phyloP scores from a whole-genome alignment of 2,888 invertebrate genomes.

The Cylindroiulus punctatus region DNA sequence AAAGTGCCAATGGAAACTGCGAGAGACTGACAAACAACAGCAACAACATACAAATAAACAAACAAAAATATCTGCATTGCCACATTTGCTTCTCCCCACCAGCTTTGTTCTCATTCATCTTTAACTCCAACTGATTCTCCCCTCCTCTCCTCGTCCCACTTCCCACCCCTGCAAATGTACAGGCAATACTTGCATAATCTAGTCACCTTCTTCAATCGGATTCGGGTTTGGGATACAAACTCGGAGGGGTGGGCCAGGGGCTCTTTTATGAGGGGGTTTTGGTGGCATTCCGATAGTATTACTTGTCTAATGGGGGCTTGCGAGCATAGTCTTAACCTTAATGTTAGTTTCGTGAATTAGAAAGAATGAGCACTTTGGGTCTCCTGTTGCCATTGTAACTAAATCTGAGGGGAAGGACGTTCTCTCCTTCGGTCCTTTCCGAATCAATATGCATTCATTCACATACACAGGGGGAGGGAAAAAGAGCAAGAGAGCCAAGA shows the following conservation, averaged over 20 bases:
- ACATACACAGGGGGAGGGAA: neutral
- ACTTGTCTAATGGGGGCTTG: slow-evolving; percentile 29
- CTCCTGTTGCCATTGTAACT: slow-evolving; percentile 52
- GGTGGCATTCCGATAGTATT: slow-evolving; percentile 23
- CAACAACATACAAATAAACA: slow-evolving; percentile 37
- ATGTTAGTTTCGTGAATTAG: slow-evolving; percentile 14
- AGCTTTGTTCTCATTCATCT: slow-evolving; percentile 24
- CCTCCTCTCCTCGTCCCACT: slow-evolving; percentile 36
- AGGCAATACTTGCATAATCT: slow-evolving; percentile 54
- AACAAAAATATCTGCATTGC: slow-evolving; percentile 51
- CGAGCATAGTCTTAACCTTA: slow-evolving; percentile 37
- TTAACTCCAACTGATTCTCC: slow-evolving; percentile 2
- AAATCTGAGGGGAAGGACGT: slow-evolving; percentile 48
- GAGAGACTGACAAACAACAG: slow-evolving; percentile 30
- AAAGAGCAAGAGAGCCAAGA: slow-evolving; percentile 42
- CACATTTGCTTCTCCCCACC: slow-evolving; percentile 52
- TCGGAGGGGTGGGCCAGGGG: slow-evolving; percentile 18
- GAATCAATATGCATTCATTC: slow-evolving; percentile 48
- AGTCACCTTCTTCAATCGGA: slow-evolving; percentile 49
- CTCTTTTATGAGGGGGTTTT: slow-evolving; percentile 33
- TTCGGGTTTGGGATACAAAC: slow-evolving; percentile 24
- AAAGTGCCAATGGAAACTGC: slow-evolving; percentile 56
- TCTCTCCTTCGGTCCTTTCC: slow-evolving; percentile 40
- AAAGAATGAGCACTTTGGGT: slow-evolving; percentile 51
- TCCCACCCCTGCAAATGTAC: slow-evolving; percentile 48